A percentile compares a stretch with the other conserved stretches of the same genome.
These are phyloP conservation scores for Pterobdella sp. DNA, from an alignment of 2,888 invertebrate species.

Conservation along the genomic window DNA sequence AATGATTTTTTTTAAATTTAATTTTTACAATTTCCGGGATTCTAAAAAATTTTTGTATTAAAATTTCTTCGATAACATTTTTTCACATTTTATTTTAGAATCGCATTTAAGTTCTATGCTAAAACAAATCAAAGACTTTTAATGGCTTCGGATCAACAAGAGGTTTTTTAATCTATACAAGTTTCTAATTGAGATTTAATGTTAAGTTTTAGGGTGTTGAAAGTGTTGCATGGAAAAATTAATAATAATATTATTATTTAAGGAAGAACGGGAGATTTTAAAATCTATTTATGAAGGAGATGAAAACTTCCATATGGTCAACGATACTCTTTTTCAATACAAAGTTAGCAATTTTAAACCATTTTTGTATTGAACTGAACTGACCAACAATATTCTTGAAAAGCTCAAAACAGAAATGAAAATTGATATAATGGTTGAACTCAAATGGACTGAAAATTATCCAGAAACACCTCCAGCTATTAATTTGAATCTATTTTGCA, in stretches of 20 bases:
- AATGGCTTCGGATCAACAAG: too few relatives aligned
- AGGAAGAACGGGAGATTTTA: conserved; percentile 80
- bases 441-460: conserved; percentile 77
- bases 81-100: too few relatives aligned
- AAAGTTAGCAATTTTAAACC: conserved; percentile 60
- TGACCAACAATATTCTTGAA: background rate
- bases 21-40: too few relatives aligned
- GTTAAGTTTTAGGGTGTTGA: too few relatives aligned
- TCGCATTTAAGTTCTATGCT: too few relatives aligned
- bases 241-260: conserved; percentile 9
- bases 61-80: too few relatives aligned
- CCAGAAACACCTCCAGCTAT: conserved; percentile 73
- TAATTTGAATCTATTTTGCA: conserved; percentile 84
- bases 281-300: conserved; percentile 91
- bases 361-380: background rate
- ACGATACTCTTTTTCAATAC: conserved; percentile 74
- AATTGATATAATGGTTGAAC: conserved; percentile 78
- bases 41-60: too few relatives aligned
- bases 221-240: too few relatives aligned
- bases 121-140: too few relatives aligned
- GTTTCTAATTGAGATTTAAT: too few relatives aligned
- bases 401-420: background rate
- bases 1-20: too few relatives aligned
- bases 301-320: conserved; percentile 70
- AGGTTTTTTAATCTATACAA: too few relatives aligned